Percentiles rank a stretch among this genome's conserved stretches.
These are phyloP conservation scores for Tenodera sinensis DNA, from an alignment of 2,888 invertebrate species.

Conservation along the genomic window DNA sequence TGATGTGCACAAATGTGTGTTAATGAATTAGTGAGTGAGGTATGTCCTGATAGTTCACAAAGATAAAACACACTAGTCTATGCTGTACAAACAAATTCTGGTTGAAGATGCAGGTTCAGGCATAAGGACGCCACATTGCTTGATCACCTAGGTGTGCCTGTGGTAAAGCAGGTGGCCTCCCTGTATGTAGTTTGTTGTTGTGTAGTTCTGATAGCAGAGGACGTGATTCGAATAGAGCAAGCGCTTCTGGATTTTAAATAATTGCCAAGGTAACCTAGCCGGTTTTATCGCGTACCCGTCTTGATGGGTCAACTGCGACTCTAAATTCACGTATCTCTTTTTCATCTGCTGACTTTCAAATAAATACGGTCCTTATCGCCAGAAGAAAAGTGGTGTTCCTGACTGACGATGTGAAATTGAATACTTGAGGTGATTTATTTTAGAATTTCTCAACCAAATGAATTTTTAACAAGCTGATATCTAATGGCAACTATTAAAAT, in stretches of 20 bases:
- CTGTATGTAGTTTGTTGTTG: neutral
- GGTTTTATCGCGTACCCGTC: neutral
- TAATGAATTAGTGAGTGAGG: too few species aligned
- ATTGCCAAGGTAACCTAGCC: neutral
- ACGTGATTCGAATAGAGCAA: neutral
- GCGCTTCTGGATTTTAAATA: neutral
- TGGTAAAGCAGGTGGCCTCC: neutral
- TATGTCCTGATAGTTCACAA: too few species aligned
- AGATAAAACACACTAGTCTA: too few species aligned
- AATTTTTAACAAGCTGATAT: neutral
- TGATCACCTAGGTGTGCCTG: neutral
- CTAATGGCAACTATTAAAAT: neutral
- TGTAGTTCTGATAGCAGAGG: neutral
- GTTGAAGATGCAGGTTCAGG: too few species aligned
- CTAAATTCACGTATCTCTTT: neutral
- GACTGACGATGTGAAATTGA: neutral
- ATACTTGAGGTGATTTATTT: neutral
- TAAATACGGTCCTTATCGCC: neutral
- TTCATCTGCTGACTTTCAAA: neutral
- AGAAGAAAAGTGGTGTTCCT: neutral
- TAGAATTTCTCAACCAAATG: neutral
- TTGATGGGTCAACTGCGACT: neutral
- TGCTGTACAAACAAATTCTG: too few species aligned
- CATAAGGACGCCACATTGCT: too few species aligned
- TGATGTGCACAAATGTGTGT: too few species aligned